These are phyloP conservation scores for Halocynthia aurantium DNA, from an alignment of 23 tunicate genomes.

Conservation along the genomic window DNA sequence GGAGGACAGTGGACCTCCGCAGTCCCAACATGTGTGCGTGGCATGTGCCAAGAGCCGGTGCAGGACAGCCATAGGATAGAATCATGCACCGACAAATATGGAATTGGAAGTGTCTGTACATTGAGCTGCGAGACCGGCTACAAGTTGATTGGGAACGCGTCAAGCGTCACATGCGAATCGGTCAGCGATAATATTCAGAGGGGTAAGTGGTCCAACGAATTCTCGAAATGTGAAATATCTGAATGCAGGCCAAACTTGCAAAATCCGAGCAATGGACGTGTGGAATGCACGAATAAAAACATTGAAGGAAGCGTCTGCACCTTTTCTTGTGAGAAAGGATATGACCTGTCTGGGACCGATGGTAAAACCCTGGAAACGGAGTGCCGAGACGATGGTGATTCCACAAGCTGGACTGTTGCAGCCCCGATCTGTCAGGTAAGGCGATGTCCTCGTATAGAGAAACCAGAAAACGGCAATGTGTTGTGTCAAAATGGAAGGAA, in stretches of 20 bases:
- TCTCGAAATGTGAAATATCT: background rate
- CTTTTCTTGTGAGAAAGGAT: conserved; percentile 32
- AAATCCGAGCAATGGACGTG: conserved; percentile 26
- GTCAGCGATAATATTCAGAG: background rate
- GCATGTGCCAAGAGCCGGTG: conserved; percentile 5
- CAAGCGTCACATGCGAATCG: background rate
- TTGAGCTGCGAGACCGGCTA: conserved; percentile 1
- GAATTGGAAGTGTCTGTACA: conserved; percentile 3
- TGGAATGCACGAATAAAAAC: conserved; percentile 26
- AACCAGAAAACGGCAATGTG: conserved; percentile 12
- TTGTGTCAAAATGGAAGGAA: conserved; percentile 3
- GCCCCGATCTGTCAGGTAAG: conserved; percentile 4
- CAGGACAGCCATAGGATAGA: conserved; percentile 18
- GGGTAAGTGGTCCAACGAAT: conserved; percentile 14
- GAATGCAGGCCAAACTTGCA: conserved; percentile 22
- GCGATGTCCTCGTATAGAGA: conserved; percentile 11
- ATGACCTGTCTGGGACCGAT: conserved; percentile 15
- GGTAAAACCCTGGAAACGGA: background rate
- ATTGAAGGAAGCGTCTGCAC: conserved; percentile 35
- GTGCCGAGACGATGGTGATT: conserved; percentile 11
- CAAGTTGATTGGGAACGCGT: conserved; percentile 6
- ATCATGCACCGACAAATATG: background rate
- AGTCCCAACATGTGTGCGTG: conserved; percentile 4
- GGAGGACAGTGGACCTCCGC: conserved; percentile 10
- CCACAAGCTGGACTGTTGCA: background rate